Evolutionary conservation across 2,888 invertebrate species (phyloP), one percentile per base, ranked within the genome.

Genomic region (Buathra laborator): DNA sequence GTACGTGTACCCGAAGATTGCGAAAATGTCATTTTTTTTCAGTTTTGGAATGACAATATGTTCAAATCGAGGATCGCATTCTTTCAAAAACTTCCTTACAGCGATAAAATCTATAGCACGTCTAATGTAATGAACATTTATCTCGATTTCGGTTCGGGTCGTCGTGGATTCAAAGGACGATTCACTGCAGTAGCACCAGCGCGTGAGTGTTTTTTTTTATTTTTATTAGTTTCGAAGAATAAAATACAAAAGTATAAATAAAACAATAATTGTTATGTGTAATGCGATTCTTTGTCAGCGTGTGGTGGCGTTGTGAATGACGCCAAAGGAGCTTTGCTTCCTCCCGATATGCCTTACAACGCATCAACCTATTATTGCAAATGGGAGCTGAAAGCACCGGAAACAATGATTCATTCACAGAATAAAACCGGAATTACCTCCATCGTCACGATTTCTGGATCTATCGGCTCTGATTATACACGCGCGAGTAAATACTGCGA

Each of bases 91-190:
- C 90, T 89, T 2, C 93, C 94, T 70, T 93, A 92, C 67, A 86
- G 91, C 0, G 92, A 91, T 3, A 91, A 90, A 56, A 94, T 97
- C 78, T 94, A 95, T 87, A 97, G 97, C 14, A 95, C 96, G 0
- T 95, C 95, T 48, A 96, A 97, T 90, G 94, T 93, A 44, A 95
- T 98, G 95, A 92, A 94, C 12, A 90, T 98, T 12, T 94, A 94
- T 83, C 95, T 96, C 88, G 95, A 95, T 93, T 94, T 96, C n/a
- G 91, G 92, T 1, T 90, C 92, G 16, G 94, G 93, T 12, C 95
- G 95, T 83, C 95, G 96, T 82, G 97, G 97, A 16, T 97, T 98
- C 91, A 96, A 96, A 93, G 95, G 97, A 0, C 95, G 94, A 70
- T 98, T 96, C 92, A 94, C 94, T n/a, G 96, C 97, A 0, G 94